Evolutionary conservation across 1,140 invertebrate genomes (phyloP).

Genomic region (Drosophila kohkoa): DNA sequence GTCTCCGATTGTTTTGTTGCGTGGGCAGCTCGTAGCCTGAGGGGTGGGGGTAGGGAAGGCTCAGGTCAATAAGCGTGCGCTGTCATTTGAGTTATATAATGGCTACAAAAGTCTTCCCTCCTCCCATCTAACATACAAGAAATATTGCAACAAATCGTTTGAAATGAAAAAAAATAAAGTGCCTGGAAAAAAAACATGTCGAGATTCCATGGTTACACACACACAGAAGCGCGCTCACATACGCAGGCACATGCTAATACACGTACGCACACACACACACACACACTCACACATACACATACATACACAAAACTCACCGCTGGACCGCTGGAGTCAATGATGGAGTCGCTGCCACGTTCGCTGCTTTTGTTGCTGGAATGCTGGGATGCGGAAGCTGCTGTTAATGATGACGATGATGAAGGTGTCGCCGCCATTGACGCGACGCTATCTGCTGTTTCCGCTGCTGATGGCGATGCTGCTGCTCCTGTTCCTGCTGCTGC

Average conservation of each 20-base stretch:
- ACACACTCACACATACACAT: background rate
- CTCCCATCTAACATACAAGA: background rate
- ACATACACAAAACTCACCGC: slow-evolving; percentile 31
- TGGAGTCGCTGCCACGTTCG: slow-evolving; percentile 22
- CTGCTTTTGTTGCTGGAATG: slow-evolving; percentile 22
- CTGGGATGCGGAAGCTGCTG: slow-evolving; percentile 22
- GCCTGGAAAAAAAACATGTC: slow-evolving; percentile 6
- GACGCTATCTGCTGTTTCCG: slow-evolving; percentile 42
- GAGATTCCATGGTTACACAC: slow-evolving; percentile 5
- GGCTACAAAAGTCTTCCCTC: slow-evolving; percentile 28
- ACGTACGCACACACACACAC: background rate
- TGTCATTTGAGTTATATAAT: slow-evolving; percentile 52
- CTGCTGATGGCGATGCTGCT: slow-evolving; percentile 22
- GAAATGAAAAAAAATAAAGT: slow-evolving; percentile 20
- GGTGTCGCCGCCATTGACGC: slow-evolving; percentile 16
- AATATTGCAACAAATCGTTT: slow-evolving; percentile 26
- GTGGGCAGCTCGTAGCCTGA: slow-evolving; percentile 3
- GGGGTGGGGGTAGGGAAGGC: background rate
- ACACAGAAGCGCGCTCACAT: background rate
- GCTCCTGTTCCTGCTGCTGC: slow-evolving; percentile 2
- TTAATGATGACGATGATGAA: background rate
- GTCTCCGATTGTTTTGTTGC: slow-evolving; percentile 20
- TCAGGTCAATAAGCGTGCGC: slow-evolving; percentile 61
- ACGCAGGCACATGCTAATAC: background rate
- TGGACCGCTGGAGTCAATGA: slow-evolving; percentile 25